Evolutionary conservation across 2,797 vertebrate species (phyloP), one percentile per base, ranked within the genome.

Genomic region (Sebastes minor): DNA sequence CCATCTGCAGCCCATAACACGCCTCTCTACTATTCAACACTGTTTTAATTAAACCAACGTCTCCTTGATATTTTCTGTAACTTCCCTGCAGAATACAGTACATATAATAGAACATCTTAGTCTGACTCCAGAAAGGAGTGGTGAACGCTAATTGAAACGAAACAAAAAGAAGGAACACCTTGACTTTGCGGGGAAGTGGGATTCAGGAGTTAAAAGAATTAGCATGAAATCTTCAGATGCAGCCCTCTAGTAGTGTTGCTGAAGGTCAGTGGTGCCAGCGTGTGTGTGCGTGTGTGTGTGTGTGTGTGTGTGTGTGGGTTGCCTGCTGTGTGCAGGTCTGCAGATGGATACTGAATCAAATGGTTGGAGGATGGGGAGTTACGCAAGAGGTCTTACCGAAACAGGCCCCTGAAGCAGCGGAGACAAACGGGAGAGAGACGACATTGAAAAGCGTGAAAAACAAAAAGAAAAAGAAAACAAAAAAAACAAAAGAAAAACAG

Each of bases 381-480:
- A 83, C 78, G 61, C 76, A 85, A 88, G 71, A 91, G 87, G 71
- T 96, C 97, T 97, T 97, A 97, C 96, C 97, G 94, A 96, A 97
- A 97, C 52, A 96, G 95, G 96, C 95, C 96, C 95, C 97, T 97
- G 95, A 94, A 95, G 94, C 95, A 94, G 96, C 94, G 84, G 84
- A 92, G 94, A 95, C 88, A 95, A 95, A 93, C 88, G 12, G 78
- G 71, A 96, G 88, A 95, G 83, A 96, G 81, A 95, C 92, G 74
- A 91, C 81, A 87, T 87, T 88, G 85, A 91, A 91, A 92, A 88
- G 77, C 38, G 61, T 86, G 82, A 81, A 84, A 81, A 79, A 76
- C 10, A 76, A 82, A 42, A 33, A 33, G 32, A 33, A 33, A 46
- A 35, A 35, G 33, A 35, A 35, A 35, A 1, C 42, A 18, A 46